These are phyloP conservation scores for Chironomus striatipennis DNA, from an alignment of 1,140 invertebrate genomes.

Conservation along the genomic window DNA sequence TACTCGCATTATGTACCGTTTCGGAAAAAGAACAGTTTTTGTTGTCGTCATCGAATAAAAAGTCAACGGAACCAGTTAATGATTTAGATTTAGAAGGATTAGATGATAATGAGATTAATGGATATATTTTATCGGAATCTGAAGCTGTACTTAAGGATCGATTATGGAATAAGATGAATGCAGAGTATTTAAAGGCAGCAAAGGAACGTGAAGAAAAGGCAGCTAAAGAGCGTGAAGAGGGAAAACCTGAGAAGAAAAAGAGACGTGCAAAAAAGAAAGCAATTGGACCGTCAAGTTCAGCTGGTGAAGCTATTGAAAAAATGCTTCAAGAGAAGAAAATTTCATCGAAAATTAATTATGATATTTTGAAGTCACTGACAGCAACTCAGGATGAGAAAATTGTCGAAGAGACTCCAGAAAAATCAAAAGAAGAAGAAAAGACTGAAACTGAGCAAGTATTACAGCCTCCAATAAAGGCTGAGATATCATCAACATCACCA, in stretches of 20 bases:
- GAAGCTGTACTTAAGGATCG: conserved; percentile 70
- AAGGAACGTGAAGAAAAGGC: conserved; percentile 75
- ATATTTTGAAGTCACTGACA: conserved; percentile 63
- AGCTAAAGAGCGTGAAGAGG: conserved; percentile 64
- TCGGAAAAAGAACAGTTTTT: conserved; percentile 27
- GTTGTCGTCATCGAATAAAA: conserved; percentile 31
- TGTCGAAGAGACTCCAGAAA: too few relatives aligned
- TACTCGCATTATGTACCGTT: conserved; percentile 36
- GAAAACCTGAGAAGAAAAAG: conserved; percentile 68
- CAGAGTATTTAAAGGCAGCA: conserved; percentile 70
- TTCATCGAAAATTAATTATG: conserved; percentile 95
- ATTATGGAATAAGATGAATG: conserved; percentile 79
- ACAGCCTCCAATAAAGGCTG: too few relatives aligned
- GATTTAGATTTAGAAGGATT: conserved; percentile 73
- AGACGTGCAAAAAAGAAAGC: conserved; percentile 51
- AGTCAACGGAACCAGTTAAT: conserved; percentile 40
- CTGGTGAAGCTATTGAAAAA: conserved; percentile 88
- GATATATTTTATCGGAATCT: conserved; percentile 73
- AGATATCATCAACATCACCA: too few relatives aligned
- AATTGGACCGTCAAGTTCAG: conserved; percentile 62
- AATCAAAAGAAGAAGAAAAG: not conserved
- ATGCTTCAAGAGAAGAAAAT: conserved; percentile 92
- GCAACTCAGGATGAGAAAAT: conserved; percentile 37
- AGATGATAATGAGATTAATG: conserved; percentile 81
- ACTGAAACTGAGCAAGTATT: not conserved